Evolutionary conservation across 2,797 vertebrate genomes (phyloP).

Genomic region (Pelobates cultripes): DNA sequence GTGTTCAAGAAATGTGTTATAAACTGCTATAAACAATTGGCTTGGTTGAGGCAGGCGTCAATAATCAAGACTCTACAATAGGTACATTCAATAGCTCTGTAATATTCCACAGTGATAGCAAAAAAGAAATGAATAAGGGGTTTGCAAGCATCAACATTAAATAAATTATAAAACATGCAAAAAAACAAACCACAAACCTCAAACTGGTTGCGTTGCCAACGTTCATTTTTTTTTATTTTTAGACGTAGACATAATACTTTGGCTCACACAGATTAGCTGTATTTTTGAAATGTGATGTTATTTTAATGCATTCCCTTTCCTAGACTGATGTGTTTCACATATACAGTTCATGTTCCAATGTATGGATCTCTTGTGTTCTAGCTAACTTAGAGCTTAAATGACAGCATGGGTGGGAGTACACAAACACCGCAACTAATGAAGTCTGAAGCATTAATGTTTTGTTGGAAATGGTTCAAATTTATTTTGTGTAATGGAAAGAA

Average conservation of each 20-base stretch:
- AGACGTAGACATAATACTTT: constrained; percentile 59
- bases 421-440: constrained; percentile 62
- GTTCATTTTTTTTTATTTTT: constrained; percentile 59
- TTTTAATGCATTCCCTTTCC: constrained; percentile 60
- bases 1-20: constrained; percentile 12
- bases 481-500: constrained; percentile 54
- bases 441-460: constrained; percentile 53
- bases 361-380: constrained; percentile 57
- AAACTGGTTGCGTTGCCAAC: constrained; percentile 43
- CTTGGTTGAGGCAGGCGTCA: not conserved
- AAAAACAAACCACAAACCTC: constrained; percentile 1
- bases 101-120: constrained; percentile 7
- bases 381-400: constrained; percentile 58
- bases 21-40: constrained; percentile 1
- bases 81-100: not conserved
- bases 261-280: constrained; percentile 59
- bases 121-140: not conserved
- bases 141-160: not conserved
- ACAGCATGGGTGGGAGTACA: constrained; percentile 55
- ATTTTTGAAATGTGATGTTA: constrained; percentile 52
- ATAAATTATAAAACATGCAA: not conserved
- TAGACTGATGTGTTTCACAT: constrained; percentile 56
- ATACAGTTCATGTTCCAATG: constrained; percentile 57
- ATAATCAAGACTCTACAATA: not conserved
- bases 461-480: constrained; percentile 51